Base-by-base conservation (phyloP, 2,888 invertebrate species). In the Dolomedes plantarius region DNA sequence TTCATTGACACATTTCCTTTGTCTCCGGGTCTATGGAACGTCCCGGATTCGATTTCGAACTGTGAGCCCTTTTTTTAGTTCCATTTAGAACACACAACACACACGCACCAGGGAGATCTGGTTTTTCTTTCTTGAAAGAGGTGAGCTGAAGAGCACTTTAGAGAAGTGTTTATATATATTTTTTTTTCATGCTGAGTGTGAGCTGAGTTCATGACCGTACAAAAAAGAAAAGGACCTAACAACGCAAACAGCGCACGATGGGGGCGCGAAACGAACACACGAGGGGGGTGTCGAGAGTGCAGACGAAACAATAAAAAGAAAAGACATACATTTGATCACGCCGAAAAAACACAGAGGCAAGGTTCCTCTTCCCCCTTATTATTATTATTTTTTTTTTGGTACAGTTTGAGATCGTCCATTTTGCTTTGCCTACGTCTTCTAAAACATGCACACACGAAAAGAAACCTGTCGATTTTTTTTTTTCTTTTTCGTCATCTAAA, bases 391-490 rank as follows among this genome's bases (percentile, higher is more conserved):
- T 6, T 29, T 31, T n/a, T n/a, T n/a, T n/a, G n/a, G n/a, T n/a
- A n/a, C 67, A 31, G 67, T 32, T 67, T 32, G 28, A 28, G 29
- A 13, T 56, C 29, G 23, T 32, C 46, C 23, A 46, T 71, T 1
- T 64, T 36, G 27, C 7, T 62, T 36, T 71, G 64, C 72, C 79
- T 79, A 79, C 79, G 31, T 41, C 65, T 72, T 65, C 71, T 79
- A 79, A n/a, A n/a, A 79, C 79, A 72, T 72, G 72, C 79, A 79
- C 79, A 79, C 79, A 72, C 79, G n/a, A 32, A 69, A 56, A 62
- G 23, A 64, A 62, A 76, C 68, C 16, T 5, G 13, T 36, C 36
- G n/a, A n/a, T n/a, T n/a, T n/a, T n/a, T 36, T 36, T 36, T 5
- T 36, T 46, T 46, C 46, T 13, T 46, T 16, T 46, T 46, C 16